Base-by-base conservation (phyloP, 1,140 invertebrate genomes). In the Solenopsis fugax region DNA sequence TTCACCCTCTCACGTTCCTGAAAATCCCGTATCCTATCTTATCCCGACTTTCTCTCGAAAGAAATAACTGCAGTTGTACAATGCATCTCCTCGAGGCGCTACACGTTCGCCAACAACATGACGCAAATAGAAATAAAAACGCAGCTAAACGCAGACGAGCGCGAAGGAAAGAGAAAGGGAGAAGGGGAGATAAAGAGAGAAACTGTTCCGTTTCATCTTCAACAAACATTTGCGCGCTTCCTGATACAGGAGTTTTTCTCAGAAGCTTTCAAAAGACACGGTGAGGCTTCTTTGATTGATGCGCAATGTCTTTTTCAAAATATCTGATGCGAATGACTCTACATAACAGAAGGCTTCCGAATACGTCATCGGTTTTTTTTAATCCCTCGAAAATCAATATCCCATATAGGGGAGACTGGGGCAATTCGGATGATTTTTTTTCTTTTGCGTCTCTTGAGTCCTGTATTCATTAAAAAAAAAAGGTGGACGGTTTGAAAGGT, bases 21-120 rank as follows among this genome's bases (percentile, higher is more conserved):
- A 56, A 84, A 84, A 84, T 84, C 80, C 54, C 69, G 80, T 75
- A 73, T 84, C 80, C 80, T 75, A 75, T 84, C 69, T 84, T 75
- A 84, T 84, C 80, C 80, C 56, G 67, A 82, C 80, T 82, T 84
- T 50, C 67, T 82, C 67, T 82, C 54, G 58, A 60, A 84, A 84
- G 80, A 75, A 84, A 84, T 75, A 84, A 84, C 80, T 75, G 69
- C 69, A 84, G 80, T 84, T 41, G 80, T 75, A 84, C 80, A 84
- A 90, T 90, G 88, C 88, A 82, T 89, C 88, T 87, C 69, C 67
- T 56, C 71, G 85, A 87, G 88, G 62, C 88, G 60, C 21, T 89
- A 89, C 88, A 89, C 75, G 88, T 87, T 87, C 85, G 80, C 88
- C 88, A 89, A 90, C 88, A 90, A 89, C 88, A 72, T 67, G 80